phyloP scores from a whole-genome alignment of 2,888 invertebrate genomes.

The Subacronicta megacephala region DNA sequence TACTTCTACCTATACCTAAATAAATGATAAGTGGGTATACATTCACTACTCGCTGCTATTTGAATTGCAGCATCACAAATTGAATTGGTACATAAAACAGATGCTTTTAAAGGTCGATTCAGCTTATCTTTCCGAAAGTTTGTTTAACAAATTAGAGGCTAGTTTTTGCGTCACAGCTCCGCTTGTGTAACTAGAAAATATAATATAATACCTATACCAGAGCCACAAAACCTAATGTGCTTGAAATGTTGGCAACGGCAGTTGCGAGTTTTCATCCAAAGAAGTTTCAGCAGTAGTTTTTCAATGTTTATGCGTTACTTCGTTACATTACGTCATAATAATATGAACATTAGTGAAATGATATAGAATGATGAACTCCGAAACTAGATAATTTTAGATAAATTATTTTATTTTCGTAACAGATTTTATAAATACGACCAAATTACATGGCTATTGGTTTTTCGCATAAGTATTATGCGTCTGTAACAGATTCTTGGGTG shows the following conservation, averaged over 20 bases:
- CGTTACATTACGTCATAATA: conserved; percentile 33
- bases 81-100: conserved; percentile 20
- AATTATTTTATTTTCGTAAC: background rate
- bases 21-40: background rate
- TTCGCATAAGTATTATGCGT: no score
- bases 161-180: conserved; percentile 7
- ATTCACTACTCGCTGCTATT: background rate
- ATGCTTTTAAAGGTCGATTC: conserved; percentile 3
- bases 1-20: no score
- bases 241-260: conserved; percentile 44
- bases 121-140: conserved; percentile 15
- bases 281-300: conserved; percentile 43
- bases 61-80: conserved; percentile 9
- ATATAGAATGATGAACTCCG: conserved; percentile 24
- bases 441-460: no score
- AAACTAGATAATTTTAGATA: background rate
- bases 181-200: conserved; percentile 26
- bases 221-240: conserved; percentile 33
- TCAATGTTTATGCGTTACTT: conserved; percentile 37
- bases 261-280: conserved; percentile 31
- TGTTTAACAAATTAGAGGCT: conserved; percentile 37
- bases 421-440: background rate
- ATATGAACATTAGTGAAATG: conserved; percentile 18
- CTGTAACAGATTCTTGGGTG: no score
- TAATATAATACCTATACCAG: conserved; percentile 15